Evolutionary conservation across 2,888 invertebrate genomes (phyloP).

Genomic region (Amphipoea oculea): DNA sequence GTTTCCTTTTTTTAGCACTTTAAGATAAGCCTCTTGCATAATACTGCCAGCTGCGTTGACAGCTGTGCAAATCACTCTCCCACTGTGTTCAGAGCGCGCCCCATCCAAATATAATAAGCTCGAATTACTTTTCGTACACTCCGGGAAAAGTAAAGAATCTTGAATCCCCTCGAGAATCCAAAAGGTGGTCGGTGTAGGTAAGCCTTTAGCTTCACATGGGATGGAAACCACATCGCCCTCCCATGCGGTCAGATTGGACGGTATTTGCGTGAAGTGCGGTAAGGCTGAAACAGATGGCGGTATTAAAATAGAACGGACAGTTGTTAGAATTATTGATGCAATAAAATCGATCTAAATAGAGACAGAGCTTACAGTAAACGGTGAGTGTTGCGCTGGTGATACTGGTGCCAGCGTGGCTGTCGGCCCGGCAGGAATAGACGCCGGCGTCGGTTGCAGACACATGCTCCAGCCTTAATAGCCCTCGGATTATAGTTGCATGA

Average conservation of each 20-base stretch:
- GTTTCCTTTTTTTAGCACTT: slow-evolving; percentile 85
- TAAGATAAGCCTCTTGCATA: slow-evolving; percentile 88
- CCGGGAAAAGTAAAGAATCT: slow-evolving; percentile 91
- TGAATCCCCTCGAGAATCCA: slow-evolving; percentile 98
- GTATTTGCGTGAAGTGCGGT: slow-evolving; percentile 96
- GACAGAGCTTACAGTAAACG: slow-evolving; percentile 95
- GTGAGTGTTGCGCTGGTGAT: slow-evolving; percentile 96
- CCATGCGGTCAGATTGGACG: slow-evolving; percentile 96
- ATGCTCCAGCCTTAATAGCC: slow-evolving; percentile 93
- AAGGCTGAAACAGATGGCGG: slow-evolving; percentile 93
- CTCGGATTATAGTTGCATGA: slow-evolving; percentile 84
- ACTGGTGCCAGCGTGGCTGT: slow-evolving; percentile 96
- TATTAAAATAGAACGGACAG: slow-evolving; percentile 84
- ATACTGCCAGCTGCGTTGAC: slow-evolving; percentile 89
- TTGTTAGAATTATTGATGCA: slow-evolving; percentile 83
- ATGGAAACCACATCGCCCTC: slow-evolving; percentile 97
- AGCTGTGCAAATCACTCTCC: slow-evolving; percentile 88
- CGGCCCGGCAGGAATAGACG: slow-evolving; percentile 97
- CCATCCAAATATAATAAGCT: slow-evolving; percentile 87
- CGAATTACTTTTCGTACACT: slow-evolving; percentile 88
- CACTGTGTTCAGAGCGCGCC: slow-evolving; percentile 85
- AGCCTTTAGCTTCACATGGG: slow-evolving; percentile 97
- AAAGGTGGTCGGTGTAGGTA: slow-evolving; percentile 98
- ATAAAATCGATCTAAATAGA: slow-evolving; percentile 83
- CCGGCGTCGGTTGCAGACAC: slow-evolving; percentile 96